phyloP scores from a whole-genome alignment of 35 echinoderm and acorn worm genomes.

The Acanthaster planci region DNA sequence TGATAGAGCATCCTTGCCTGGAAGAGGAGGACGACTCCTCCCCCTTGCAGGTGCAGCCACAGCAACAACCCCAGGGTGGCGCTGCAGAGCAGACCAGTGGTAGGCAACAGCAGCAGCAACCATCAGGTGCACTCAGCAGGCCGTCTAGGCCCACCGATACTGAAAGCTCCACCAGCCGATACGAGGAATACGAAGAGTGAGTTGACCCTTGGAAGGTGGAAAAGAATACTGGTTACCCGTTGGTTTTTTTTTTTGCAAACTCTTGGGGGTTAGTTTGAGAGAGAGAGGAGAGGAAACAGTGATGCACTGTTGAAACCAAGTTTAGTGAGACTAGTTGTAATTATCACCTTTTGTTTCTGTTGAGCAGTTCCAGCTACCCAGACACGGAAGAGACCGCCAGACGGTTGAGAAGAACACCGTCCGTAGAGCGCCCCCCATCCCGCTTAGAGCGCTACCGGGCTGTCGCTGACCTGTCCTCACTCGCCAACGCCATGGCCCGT shows the following conservation, averaged over 20 bases:
- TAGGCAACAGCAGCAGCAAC: slow-evolving; percentile 32
- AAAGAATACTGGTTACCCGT: too few relatives aligned
- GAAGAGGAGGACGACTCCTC: slow-evolving; percentile 63
- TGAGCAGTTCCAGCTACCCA: neutral
- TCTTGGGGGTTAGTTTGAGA: too few relatives aligned
- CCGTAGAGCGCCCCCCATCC: slow-evolving; percentile 53
- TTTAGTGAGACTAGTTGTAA: too few relatives aligned
- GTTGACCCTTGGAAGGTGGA: too few relatives aligned
- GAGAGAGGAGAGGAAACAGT: too few relatives aligned
- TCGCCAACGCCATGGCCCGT: slow-evolving; percentile 80
- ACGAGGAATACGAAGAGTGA: slow-evolving; percentile 70
- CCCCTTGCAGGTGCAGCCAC: slow-evolving; percentile 6
- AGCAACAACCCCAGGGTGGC: neutral
- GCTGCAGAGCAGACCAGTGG: neutral
- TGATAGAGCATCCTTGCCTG: slow-evolving; percentile 90
- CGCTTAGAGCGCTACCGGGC: slow-evolving; percentile 63
- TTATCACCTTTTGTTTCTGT: too few relatives aligned
- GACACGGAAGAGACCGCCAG: neutral
- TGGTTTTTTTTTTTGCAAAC: too few relatives aligned
- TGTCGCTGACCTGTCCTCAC: slow-evolving; percentile 69
- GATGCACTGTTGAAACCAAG: too few relatives aligned
- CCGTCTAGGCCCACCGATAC: slow-evolving; percentile 41
- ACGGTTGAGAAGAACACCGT: neutral
- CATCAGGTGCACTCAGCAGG: slow-evolving; percentile 33
- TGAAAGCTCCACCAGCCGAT: slow-evolving; percentile 46